These are phyloP conservation scores for Leucoma salicis DNA, from an alignment of 2,888 invertebrate genomes.

Conservation along the genomic window DNA sequence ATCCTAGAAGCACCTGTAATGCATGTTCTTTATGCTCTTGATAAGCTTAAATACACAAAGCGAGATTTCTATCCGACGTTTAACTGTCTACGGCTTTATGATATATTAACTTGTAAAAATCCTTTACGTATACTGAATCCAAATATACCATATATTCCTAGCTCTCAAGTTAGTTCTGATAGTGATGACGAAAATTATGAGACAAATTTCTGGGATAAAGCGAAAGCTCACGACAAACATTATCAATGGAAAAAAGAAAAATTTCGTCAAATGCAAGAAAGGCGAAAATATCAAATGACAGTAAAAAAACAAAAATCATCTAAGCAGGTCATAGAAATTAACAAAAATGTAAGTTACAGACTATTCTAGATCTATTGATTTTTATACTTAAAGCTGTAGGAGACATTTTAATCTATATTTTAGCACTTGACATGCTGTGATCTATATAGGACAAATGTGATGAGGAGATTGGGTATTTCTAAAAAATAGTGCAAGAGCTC, in stretches of 20 bases:
- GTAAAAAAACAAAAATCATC: conserved; percentile 54
- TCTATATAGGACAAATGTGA: too few species aligned
- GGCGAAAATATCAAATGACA: conserved; percentile 51
- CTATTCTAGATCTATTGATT: too few species aligned
- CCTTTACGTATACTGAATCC: conserved; percentile 75
- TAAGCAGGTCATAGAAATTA: conserved; percentile 74
- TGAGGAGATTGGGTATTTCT: too few species aligned
- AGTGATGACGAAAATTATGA: conserved; percentile 60
- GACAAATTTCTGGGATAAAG: conserved; percentile 69
- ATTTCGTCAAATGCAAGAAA: conserved; percentile 62
- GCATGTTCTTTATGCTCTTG: conserved; percentile 85
- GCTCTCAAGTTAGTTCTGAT: conserved; percentile 53
- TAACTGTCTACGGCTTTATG: conserved; percentile 82
- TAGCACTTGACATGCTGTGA: too few species aligned
- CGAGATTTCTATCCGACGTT: conserved; percentile 85
- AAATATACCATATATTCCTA: conserved; percentile 49
- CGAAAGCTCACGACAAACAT: conserved; percentile 75
- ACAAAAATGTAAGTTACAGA: conserved; percentile 74
- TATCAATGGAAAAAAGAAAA: conserved; percentile 74
- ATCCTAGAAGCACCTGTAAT: conserved; percentile 88
- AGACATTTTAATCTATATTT: too few species aligned
- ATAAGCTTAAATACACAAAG: conserved; percentile 84
- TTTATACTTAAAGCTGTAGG: too few species aligned
- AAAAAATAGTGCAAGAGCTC: too few species aligned
- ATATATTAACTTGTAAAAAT: conserved; percentile 81